These are phyloP conservation scores for Salarias fasciatus DNA, from an alignment of 2,797 vertebrate genomes.

Conservation along the genomic window DNA sequence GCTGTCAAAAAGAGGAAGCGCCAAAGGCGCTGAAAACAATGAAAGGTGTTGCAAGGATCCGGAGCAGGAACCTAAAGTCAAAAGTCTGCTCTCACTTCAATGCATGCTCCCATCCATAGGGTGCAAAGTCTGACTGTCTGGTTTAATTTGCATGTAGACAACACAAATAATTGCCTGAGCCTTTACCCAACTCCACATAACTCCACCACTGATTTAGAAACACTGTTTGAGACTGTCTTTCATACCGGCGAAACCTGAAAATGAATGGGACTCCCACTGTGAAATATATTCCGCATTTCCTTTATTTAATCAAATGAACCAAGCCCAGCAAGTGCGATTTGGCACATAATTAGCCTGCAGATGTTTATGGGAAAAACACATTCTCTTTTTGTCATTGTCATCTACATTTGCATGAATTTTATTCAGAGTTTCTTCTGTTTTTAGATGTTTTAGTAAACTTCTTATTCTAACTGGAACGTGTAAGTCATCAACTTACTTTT, in stretches of 20 bases:
- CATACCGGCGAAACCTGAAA: slow-evolving; percentile 16
- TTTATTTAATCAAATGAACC: slow-evolving; percentile 22
- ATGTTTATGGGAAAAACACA: background rate
- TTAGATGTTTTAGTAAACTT: too few relatives aligned
- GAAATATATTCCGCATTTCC: background rate
- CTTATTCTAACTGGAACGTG: too few relatives aligned
- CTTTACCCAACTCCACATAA: slow-evolving; percentile 18
- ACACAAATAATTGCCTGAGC: slow-evolving; percentile 43
- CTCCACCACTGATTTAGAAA: slow-evolving; percentile 11
- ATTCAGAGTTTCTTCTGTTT: background rate
- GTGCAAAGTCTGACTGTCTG: slow-evolving; percentile 24
- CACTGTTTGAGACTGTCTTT: slow-evolving; percentile 9
- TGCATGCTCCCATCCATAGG: slow-evolving; percentile 9
- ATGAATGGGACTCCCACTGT: background rate
- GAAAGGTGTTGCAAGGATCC: slow-evolving; percentile 35
- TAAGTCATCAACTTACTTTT: too few relatives aligned
- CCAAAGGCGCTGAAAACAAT: slow-evolving; percentile 44
- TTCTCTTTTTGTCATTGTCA: background rate
- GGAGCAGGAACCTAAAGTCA: slow-evolving; percentile 31
- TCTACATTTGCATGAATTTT: too few relatives aligned
- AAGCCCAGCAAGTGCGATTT: slow-evolving; percentile 9
- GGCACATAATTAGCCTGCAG: background rate
- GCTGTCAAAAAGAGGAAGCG: slow-evolving; percentile 58
- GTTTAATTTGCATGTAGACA: slow-evolving; percentile 46
- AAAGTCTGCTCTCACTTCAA: slow-evolving; percentile 41